Evolutionary conservation across 1,140 invertebrate species (phyloP).

Genomic region (Sycophila sp.): DNA sequence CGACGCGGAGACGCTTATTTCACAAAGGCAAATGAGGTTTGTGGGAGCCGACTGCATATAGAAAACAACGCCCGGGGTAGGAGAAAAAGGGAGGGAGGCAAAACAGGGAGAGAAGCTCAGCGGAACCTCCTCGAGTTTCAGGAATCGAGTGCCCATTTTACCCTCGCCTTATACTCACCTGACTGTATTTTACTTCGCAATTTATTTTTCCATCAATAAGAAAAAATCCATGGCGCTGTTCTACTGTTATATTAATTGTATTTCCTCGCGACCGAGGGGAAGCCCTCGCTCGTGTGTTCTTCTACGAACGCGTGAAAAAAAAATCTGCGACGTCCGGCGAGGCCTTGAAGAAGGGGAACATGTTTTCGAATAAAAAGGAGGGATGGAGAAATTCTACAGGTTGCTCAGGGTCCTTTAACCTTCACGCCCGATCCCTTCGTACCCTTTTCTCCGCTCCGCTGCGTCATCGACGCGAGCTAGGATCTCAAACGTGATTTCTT

Average conservation of each 20-base stretch:
- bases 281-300: too few relatives aligned
- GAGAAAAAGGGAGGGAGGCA: not conserved
- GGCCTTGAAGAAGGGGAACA: conserved; percentile 41
- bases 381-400: conserved; percentile 50
- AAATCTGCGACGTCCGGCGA: not conserved
- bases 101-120: not conserved
- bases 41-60: too few relatives aligned
- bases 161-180: not conserved
- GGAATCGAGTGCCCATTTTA: not conserved
- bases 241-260: too few relatives aligned
- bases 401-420: conserved; percentile 33
- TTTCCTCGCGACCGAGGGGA: too few relatives aligned
- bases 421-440: not conserved
- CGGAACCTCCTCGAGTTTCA: conserved; percentile 9
- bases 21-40: conserved; percentile 12
- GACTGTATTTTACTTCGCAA: conserved; percentile 41
- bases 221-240: not conserved
- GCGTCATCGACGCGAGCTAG: too few relatives aligned
- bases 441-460: not conserved
- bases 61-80: too few relatives aligned
- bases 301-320: too few relatives aligned
- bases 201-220: conserved; percentile 47
- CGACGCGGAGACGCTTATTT: not conserved
- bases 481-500: too few relatives aligned
- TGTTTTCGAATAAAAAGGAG: conserved; percentile 45